phyloP scores from a whole-genome alignment of 2,797 vertebrate genomes.

The Neomorphus geoffroyi region DNA sequence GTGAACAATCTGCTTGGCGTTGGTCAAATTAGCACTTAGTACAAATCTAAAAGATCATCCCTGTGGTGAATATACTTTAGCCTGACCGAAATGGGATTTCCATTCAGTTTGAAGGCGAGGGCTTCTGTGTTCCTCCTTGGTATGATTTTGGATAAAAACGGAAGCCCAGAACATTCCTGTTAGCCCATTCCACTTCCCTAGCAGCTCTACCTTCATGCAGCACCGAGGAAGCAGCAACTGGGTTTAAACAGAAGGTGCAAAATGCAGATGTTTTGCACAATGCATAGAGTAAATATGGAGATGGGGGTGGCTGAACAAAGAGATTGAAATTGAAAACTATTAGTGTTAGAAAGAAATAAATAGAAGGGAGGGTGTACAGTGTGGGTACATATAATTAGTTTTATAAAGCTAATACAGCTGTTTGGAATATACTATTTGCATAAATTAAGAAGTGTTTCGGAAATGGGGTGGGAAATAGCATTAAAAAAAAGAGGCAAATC shows the following conservation, averaged over 20 bases:
- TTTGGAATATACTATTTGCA: slow-evolving; percentile 16
- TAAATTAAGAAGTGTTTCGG: background rate
- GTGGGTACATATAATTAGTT: background rate
- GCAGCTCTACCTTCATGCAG: background rate
- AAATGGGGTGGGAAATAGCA: background rate
- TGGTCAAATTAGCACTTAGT: background rate
- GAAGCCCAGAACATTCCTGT: background rate
- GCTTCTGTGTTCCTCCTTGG: background rate
- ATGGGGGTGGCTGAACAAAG: background rate
- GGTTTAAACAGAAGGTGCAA: background rate
- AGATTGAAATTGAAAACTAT: background rate
- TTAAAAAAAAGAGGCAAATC: background rate
- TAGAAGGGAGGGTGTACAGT: background rate
- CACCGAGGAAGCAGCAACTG: background rate
- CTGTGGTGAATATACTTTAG: background rate
- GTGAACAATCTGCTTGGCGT: background rate
- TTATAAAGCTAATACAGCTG: slow-evolving; percentile 7
- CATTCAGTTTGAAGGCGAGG: background rate
- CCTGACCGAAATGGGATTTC: background rate
- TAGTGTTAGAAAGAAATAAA: background rate
- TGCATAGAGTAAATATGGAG: background rate
- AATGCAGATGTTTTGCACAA: background rate
- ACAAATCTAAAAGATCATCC: background rate
- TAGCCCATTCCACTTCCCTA: background rate
- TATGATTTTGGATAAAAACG: background rate